Conservation (phyloP, 2,888 invertebrate species). For the Agrochola lota region DNA sequence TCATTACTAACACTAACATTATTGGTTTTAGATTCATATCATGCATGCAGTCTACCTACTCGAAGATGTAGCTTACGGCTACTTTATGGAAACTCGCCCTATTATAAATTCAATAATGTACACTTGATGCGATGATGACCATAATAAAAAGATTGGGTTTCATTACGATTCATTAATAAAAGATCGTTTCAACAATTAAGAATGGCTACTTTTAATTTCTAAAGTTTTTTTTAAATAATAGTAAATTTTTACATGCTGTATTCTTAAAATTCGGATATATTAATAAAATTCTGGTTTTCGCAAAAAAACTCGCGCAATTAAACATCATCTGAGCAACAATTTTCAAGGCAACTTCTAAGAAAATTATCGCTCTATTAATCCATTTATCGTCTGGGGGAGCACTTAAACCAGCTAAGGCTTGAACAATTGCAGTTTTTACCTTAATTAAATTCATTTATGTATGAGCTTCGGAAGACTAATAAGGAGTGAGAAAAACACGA, state of each 20-base stretch:
- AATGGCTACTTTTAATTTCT: slow-evolving; percentile 33
- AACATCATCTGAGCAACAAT: slow-evolving; percentile 37
- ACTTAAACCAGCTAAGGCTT: slow-evolving; percentile 58
- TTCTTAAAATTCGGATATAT: slow-evolving; percentile 39
- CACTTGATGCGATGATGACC: slow-evolving; percentile 11
- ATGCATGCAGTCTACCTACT: slow-evolving; percentile 21
- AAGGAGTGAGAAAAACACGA: slow-evolving; percentile 77
- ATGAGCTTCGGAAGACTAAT: slow-evolving; percentile 70
- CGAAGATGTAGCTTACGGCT: slow-evolving; percentile 40
- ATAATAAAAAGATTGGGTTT: slow-evolving; percentile 48
- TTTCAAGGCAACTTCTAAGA: slow-evolving; percentile 58
- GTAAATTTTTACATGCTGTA: slow-evolving; percentile 11
- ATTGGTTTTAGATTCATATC: slow-evolving; percentile 48
- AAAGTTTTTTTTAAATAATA: slow-evolving; percentile 8
- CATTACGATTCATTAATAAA: slow-evolving; percentile 32
- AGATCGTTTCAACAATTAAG: slow-evolving; percentile 14
- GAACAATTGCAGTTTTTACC: slow-evolving; percentile 72
- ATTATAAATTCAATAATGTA: slow-evolving; percentile 34
- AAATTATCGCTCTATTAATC: slow-evolving; percentile 67
- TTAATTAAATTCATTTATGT: slow-evolving; percentile 75
- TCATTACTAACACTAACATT: slow-evolving; percentile 52
- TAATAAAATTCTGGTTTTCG: slow-evolving; percentile 51
- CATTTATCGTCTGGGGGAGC: slow-evolving; percentile 59
- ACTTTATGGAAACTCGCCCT: slow-evolving; percentile 28
- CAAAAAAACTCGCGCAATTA: slow-evolving; percentile 42